Evolutionary conservation across 2,113 vertebrate species (phyloP).

Genomic region (Bubo blakistoni): DNA sequence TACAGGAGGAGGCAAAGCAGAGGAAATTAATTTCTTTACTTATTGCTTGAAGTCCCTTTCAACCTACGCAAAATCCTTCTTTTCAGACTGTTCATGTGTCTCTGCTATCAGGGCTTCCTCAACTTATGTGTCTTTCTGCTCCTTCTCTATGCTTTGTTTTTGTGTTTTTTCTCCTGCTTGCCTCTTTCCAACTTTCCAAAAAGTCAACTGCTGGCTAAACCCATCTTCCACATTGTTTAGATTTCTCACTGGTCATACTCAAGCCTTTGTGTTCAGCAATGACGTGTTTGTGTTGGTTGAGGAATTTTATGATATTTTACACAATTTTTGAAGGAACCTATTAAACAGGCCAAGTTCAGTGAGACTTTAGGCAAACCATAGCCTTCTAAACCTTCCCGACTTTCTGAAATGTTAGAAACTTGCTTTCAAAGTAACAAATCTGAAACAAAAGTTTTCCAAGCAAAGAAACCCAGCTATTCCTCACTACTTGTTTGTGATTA

Average conservation of each 20-base stretch:
- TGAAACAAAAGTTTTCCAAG: neutral
- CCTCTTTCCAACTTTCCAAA: neutral
- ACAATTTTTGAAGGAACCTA: neutral
- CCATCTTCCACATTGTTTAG: neutral
- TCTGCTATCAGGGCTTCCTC: neutral
- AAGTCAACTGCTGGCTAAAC: neutral
- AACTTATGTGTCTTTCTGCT: neutral
- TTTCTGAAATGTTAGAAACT: neutral
- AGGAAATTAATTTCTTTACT: neutral
- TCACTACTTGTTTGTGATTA: neutral
- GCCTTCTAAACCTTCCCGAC: neutral
- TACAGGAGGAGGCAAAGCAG: neutral
- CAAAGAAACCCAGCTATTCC: neutral
- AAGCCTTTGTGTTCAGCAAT: neutral
- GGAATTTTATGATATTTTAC: neutral
- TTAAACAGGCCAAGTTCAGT: neutral
- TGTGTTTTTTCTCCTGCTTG: neutral
- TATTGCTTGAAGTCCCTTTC: neutral
- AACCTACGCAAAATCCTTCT: neutral
- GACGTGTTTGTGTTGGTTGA: neutral
- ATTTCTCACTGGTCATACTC: neutral
- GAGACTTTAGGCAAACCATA: neutral
- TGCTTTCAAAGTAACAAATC: neutral
- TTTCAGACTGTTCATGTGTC: neutral
- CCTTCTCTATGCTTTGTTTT: neutral